Evolutionary conservation across 2,888 invertebrate species (phyloP).

Genomic region (Salticus scenicus): DNA sequence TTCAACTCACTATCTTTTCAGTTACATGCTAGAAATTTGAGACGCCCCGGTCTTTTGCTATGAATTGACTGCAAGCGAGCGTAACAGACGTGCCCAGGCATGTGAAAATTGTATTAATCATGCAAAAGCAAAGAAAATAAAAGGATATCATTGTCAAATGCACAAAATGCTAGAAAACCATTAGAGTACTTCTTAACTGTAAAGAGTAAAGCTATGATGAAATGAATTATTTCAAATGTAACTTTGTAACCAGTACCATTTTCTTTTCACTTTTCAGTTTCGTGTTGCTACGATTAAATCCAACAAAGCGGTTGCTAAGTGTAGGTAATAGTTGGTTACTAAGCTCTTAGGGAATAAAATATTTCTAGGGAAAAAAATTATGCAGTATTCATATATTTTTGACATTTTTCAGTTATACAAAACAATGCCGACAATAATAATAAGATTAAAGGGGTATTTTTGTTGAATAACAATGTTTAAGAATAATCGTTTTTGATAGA

Average conservation of each 20-base stretch:
- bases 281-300: slow-evolving; percentile 74
- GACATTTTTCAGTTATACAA: too few relatives aligned
- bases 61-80: slow-evolving; percentile 25
- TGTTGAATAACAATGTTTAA: too few relatives aligned
- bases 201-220: neutral
- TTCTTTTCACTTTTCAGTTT: slow-evolving; percentile 73
- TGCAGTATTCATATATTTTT: too few relatives aligned
- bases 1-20: neutral
- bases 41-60: neutral
- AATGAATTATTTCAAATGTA: slow-evolving; percentile 57
- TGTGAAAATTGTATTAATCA: slow-evolving; percentile 57
- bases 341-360: too few relatives aligned
- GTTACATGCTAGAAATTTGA: neutral
- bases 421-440: too few relatives aligned
- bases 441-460: too few relatives aligned
- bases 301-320: slow-evolving; percentile 73
- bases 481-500: too few relatives aligned
- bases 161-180: slow-evolving; percentile 58
- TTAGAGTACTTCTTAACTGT: slow-evolving; percentile 37
- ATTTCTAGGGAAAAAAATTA: too few relatives aligned
- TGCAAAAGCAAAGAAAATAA: slow-evolving; percentile 18
- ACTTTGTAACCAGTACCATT: slow-evolving; percentile 27
- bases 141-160: slow-evolving; percentile 24
- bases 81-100: slow-evolving; percentile 25
- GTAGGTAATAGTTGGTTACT: slow-evolving; percentile 27